Evolutionary conservation across 2,113 vertebrate species (phyloP).

Genomic region (Naja naja): DNA sequence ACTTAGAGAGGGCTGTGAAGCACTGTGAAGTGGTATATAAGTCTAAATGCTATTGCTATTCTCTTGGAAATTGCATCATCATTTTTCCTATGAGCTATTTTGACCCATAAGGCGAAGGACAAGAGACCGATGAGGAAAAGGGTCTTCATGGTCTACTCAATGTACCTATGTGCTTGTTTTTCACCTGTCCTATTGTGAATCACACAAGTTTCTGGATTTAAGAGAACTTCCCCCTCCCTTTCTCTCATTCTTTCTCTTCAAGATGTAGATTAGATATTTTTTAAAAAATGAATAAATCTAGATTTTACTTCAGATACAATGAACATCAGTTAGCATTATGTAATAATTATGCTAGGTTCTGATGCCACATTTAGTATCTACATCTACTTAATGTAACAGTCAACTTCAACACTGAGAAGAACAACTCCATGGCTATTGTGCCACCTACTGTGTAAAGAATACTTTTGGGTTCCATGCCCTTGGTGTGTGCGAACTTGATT

Average conservation of each 20-base stretch:
- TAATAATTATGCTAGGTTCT: not conserved
- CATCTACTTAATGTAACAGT: not conserved
- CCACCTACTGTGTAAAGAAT: not conserved
- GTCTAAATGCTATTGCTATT: too few relatives aligned
- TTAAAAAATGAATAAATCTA: not conserved
- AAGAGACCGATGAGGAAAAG: not conserved
- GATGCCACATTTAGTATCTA: not conserved
- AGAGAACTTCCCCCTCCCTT: not conserved
- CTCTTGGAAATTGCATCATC: not conserved
- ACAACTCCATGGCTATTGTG: not conserved
- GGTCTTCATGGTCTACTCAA: not conserved
- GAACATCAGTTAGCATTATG: not conserved
- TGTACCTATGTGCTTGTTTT: not conserved
- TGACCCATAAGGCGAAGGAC: not conserved
- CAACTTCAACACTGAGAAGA: not conserved
- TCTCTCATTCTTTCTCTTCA: not conserved
- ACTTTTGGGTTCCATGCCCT: not conserved
- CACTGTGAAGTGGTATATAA: too few relatives aligned
- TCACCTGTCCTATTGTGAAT: not conserved
- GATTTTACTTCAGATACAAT: not conserved
- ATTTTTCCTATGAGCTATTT: not conserved
- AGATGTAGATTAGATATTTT: not conserved
- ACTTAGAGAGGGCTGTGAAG: too few relatives aligned
- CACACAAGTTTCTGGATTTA: not conserved
- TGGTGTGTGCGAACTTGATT: not conserved